Percentiles rank a stretch among this genome's conserved stretches.
phyloP scores from a whole-genome alignment of 2,797 vertebrate genomes.

The Pseudochromis fuscus region DNA sequence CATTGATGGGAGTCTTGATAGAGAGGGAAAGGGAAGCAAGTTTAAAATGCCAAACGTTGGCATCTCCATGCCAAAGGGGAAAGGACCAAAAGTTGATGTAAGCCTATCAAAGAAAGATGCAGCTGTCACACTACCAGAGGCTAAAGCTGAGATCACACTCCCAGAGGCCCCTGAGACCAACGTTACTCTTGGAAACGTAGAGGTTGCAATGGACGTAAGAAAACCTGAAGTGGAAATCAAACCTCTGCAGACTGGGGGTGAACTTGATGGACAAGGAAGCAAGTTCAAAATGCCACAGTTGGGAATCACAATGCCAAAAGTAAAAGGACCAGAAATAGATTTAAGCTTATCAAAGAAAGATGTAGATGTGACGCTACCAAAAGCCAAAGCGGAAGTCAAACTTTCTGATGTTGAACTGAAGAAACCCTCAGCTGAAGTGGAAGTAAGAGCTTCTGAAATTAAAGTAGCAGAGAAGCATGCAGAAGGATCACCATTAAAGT shows the following conservation, averaged over 20 bases:
- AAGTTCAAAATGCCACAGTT: slow-evolving; percentile 67
- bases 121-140: slow-evolving; percentile 27
- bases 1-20: slow-evolving; percentile 42
- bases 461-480: slow-evolving; percentile 1
- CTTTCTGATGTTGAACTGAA: slow-evolving; percentile 38
- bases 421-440: slow-evolving; percentile 28
- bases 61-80: slow-evolving; percentile 63
- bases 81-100: slow-evolving; percentile 47
- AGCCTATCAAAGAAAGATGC: slow-evolving; percentile 63
- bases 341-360: slow-evolving; percentile 48
- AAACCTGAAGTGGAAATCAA: slow-evolving; percentile 38
- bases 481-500: slow-evolving; percentile 58
- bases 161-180: slow-evolving; percentile 39
- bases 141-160: slow-evolving; percentile 26
- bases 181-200: slow-evolving; percentile 22
- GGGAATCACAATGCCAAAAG: slow-evolving; percentile 43
- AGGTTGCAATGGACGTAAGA: slow-evolving; percentile 39
- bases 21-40: slow-evolving; percentile 39
- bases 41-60: slow-evolving; percentile 69
- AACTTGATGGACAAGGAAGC: slow-evolving; percentile 35
- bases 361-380: slow-evolving; percentile 32
- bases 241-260: slow-evolving; percentile 28
- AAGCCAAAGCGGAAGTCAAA: slow-evolving; percentile 41
- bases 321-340: slow-evolving; percentile 40
- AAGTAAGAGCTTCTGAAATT: slow-evolving; percentile 50